Evolutionary conservation across 2,888 invertebrate species (phyloP), one percentile per base, ranked within the genome.

Genomic region (Xanthia icteritia): DNA sequence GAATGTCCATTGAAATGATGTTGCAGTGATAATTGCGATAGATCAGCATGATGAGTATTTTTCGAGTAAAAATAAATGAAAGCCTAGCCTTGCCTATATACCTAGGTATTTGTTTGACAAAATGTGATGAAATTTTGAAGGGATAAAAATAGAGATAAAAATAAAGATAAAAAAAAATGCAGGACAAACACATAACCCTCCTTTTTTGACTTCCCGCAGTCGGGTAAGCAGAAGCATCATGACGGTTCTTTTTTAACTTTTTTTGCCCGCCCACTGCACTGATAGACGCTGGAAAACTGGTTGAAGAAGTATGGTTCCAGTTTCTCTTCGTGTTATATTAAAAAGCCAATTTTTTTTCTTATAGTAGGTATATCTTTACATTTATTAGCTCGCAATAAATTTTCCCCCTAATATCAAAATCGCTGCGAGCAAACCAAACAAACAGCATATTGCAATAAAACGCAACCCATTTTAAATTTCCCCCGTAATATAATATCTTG

Each of bases 401-500:
- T n/a, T 31, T 42, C 27, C 73, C 80, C 81, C 72, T 80, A 78
- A 86, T 81, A 83, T 82, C 54, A 81, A 82, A 84, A 87, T 79
- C 67, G 82, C 84, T 79, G 65, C 79, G 27, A 83, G 84, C 79
- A 70, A 70, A 54, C 51, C 58, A 58, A 60, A 70, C 45, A 86
- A 83, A 88, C 86, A 87, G 79, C 72, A 83, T 73, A 79, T 81
- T 77, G 77, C 79, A 86, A 84, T 86, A 86, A 87, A 82, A 83
- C 76, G 77, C 76, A 82, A 86, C 79, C 79, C 81, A 81, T 86
- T 88, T 88, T 82, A 88, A 88, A 88, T 81, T 78, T 87, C 82
- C 83, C 78, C 45, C 66, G 71, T 78, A 81, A 81, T 88, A 81
- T 85, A 75, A 88, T 83, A 86, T 73, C 76, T 61, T 51, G 68